Conservation (phyloP, 2,888 invertebrate species). For the Lasioglossum marginatum region DNA sequence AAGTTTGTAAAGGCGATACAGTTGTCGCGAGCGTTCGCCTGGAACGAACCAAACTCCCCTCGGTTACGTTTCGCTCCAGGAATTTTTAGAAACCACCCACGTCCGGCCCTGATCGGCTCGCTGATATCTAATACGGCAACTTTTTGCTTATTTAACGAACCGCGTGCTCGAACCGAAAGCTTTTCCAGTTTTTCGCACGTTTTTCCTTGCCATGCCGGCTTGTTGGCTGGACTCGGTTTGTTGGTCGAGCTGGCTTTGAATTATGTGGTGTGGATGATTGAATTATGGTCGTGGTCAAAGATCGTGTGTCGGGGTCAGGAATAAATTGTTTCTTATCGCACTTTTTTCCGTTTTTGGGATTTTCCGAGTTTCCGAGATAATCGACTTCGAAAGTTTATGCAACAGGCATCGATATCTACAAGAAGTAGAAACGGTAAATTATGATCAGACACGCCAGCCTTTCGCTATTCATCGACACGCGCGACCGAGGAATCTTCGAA, state of each 20-base stretch:
- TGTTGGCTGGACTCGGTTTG: background rate
- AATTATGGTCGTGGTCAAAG: background rate
- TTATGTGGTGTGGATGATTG: background rate
- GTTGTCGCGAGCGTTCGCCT: slow-evolving; percentile 20
- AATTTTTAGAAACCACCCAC: slow-evolving; percentile 8
- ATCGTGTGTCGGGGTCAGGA: background rate
- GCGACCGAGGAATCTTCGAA: background rate
- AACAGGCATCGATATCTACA: background rate
- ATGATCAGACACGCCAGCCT: background rate
- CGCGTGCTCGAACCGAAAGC: no score
- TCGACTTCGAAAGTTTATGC: background rate
- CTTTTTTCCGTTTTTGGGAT: background rate
- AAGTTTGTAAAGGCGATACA: slow-evolving; percentile 14
- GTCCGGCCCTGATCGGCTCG: background rate
- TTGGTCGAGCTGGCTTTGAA: background rate
- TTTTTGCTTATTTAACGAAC: slow-evolving; percentile 1
- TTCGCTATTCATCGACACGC: background rate
- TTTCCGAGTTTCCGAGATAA: background rate
- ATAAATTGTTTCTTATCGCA: background rate
- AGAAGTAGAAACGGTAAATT: background rate
- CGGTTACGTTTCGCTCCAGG: slow-evolving; percentile 8
- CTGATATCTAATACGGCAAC: background rate
- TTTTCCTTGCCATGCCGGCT: background rate
- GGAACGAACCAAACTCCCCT: slow-evolving; percentile 12
- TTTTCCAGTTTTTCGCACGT: background rate